phyloP scores from a whole-genome alignment of 2,113 vertebrate species.

The Otis tarda region DNA sequence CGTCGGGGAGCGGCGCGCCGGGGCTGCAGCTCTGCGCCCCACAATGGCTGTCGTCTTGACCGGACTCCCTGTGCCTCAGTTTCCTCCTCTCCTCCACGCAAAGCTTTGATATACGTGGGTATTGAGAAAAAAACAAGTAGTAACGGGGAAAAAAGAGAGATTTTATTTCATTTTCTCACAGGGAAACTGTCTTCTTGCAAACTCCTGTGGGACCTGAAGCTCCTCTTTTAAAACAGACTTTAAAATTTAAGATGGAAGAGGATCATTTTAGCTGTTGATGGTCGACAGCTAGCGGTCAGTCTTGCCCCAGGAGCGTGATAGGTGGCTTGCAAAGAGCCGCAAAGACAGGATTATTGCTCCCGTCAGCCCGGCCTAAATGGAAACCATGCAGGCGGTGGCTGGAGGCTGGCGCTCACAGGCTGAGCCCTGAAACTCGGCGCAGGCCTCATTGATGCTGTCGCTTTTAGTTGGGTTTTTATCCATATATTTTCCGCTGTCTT shows the following conservation, averaged over 20 bases:
- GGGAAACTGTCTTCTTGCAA: not conserved
- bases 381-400: not conserved
- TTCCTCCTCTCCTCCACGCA: not conserved
- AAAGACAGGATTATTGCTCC: not conserved
- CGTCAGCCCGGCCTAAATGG: not conserved
- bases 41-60: fast-evolving
- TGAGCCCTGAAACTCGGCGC: not conserved
- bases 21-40: not conserved
- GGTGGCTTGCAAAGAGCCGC: not conserved
- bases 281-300: not conserved
- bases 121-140: not conserved
- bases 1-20: fast-evolving
- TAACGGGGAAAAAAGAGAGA: fast-evolving
- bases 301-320: not conserved
- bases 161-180: not conserved
- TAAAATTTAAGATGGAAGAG: not conserved
- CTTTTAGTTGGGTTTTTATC: not conserved
- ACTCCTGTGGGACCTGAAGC: not conserved
- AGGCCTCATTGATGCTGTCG: not conserved
- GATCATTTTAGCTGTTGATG: not conserved
- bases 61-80: not conserved
- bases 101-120: not conserved
- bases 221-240: not conserved
- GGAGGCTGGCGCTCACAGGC: not conserved
- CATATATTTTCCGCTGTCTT: slow-evolving; percentile 16